Conservation (phyloP, 2,888 invertebrate genomes). For the Agonopterix subpropinquella region DNA sequence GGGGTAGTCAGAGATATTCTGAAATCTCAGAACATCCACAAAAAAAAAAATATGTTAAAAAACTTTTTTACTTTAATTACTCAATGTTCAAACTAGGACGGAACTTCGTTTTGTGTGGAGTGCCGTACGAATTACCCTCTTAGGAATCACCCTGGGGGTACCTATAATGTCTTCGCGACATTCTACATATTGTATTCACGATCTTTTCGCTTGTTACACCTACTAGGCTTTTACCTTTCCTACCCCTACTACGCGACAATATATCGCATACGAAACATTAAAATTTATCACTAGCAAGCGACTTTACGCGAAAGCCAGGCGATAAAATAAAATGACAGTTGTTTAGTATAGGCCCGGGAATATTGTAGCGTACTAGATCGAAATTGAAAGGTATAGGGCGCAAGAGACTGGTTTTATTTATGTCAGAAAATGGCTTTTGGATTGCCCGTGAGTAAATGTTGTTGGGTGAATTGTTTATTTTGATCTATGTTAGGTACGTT, state of each 20-base stretch:
- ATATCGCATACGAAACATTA: conserved; percentile 63
- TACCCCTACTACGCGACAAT: conserved; percentile 43
- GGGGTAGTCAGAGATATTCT: too few relatives aligned
- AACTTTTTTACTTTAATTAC: too few relatives aligned
- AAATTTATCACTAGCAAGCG: conserved; percentile 68
- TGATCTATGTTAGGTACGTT: too few relatives aligned
- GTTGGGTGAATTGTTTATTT: conserved; percentile 16
- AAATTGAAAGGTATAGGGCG: conserved; percentile 74
- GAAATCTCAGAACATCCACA: too few relatives aligned
- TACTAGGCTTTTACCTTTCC: neutral
- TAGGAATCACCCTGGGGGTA: neutral
- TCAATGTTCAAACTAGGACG: too few relatives aligned
- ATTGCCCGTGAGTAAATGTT: conserved; percentile 52
- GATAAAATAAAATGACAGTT: conserved; percentile 76
- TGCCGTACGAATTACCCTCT: too few relatives aligned
- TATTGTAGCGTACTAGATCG: conserved; percentile 44
- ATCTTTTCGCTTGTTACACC: too few relatives aligned
- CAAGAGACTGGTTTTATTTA: conserved; percentile 68
- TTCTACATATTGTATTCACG: too few relatives aligned
- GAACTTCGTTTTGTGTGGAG: too few relatives aligned
- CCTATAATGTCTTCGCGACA: neutral
- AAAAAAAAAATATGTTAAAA: too few relatives aligned
- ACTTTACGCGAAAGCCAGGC: conserved; percentile 68
- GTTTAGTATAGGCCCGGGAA: conserved; percentile 70
- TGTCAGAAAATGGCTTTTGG: conserved; percentile 65